Evolutionary conservation across 2,797 vertebrate genomes (phyloP).

Genomic region (Galago senegalensis): DNA sequence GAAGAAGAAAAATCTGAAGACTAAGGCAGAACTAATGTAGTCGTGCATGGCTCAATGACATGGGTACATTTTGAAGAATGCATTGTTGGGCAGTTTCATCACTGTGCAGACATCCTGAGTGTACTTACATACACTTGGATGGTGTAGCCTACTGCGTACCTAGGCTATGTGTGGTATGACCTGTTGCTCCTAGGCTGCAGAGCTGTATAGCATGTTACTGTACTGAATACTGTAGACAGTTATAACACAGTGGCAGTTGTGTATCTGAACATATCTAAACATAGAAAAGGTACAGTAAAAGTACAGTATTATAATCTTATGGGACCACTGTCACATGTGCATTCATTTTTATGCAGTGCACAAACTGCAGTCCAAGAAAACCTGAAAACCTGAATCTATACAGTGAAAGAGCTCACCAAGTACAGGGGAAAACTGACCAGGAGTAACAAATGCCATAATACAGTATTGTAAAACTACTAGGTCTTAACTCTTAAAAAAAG

Average conservation of each 20-base stretch:
- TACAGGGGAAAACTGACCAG: not conserved
- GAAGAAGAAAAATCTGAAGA: slow-evolving; percentile 43
- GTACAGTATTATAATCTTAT: not conserved
- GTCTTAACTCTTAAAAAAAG: not conserved
- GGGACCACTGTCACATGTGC: not conserved
- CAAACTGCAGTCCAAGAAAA: not conserved
- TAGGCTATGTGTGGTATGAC: not conserved
- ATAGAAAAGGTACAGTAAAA: not conserved
- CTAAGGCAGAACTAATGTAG: slow-evolving; percentile 2
- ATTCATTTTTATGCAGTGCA: not conserved
- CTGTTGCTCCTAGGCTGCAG: not conserved
- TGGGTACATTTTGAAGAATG: not conserved
- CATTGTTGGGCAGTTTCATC: not conserved
- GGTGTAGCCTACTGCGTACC: not conserved
- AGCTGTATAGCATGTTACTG: not conserved
- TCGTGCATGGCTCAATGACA: not conserved
- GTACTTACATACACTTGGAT: not conserved
- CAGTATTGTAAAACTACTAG: not conserved
- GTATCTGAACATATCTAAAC: not conserved
- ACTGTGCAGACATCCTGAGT: not conserved
- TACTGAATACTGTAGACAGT: not conserved
- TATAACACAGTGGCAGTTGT: not conserved
- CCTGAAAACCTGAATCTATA: not conserved
- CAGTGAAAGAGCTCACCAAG: not conserved
- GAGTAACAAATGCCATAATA: not conserved